Percentiles rank a stretch among this genome's conserved stretches.
Conservation (phyloP, 1,140 invertebrate species). For the Drosophila bifasciata region DNA sequence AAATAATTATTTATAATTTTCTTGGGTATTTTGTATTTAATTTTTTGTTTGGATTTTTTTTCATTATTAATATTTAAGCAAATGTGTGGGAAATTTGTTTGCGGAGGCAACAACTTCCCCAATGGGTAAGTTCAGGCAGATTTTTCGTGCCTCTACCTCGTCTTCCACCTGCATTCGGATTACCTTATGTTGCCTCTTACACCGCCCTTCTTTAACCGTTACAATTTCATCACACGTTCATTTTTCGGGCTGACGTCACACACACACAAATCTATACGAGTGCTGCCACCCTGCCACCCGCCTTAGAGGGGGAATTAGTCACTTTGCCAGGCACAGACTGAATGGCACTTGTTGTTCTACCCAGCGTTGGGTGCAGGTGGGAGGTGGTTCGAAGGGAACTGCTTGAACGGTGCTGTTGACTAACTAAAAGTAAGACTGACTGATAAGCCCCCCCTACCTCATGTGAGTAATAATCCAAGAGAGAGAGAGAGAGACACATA, state of each 20-base stretch:
- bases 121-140: no score
- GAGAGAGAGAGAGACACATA: no score
- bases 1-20: slow-evolving; percentile 49
- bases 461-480: slow-evolving; percentile 39
- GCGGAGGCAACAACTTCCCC: no score
- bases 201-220: neutral
- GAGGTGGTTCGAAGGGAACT: neutral
- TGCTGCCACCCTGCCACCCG: no score
- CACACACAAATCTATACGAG: no score
- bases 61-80: no score
- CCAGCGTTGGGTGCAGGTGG: neutral
- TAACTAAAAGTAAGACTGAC: slow-evolving; percentile 31
- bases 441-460: slow-evolving; percentile 48
- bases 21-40: neutral
- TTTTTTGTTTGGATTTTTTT: slow-evolving; percentile 27
- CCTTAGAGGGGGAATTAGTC: no score
- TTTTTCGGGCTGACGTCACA: no score
- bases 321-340: slow-evolving; percentile 60
- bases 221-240: slow-evolving; percentile 3
- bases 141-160: no score
- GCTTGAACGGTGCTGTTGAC: neutral
- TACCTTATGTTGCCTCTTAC: no score
- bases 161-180: neutral
- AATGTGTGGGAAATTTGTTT: slow-evolving; percentile 6
- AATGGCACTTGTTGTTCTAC: slow-evolving; percentile 55